Percentiles rank a stretch among this genome's conserved stretches.
phyloP scores from a whole-genome alignment of 1,140 invertebrate species.

The Drosophila lacertosa region DNA sequence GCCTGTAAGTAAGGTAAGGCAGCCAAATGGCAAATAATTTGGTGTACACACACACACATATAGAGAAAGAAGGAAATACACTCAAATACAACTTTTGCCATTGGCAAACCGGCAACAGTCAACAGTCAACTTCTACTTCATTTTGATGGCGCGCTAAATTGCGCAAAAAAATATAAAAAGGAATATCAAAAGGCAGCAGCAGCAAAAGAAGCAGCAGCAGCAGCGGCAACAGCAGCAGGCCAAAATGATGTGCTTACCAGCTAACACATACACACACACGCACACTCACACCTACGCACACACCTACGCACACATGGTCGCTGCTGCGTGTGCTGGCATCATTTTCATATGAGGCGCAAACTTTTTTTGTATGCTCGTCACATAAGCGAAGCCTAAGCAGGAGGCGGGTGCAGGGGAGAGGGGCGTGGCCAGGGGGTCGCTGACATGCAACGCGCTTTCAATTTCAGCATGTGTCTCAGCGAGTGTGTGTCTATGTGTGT shows the following conservation, averaged over 20 bases:
- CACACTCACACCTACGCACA: not conserved
- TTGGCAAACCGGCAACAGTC: slow-evolving; percentile 48
- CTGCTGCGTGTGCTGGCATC: slow-evolving; percentile 65
- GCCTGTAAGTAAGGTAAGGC: slow-evolving; percentile 23
- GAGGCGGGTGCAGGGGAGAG: slow-evolving; percentile 13
- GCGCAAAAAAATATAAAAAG: slow-evolving; percentile 61
- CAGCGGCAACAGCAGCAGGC: slow-evolving; percentile 38
- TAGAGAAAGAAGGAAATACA: too few relatives aligned
- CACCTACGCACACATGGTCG: not conserved
- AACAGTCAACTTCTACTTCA: slow-evolving; percentile 70
- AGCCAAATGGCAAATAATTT: slow-evolving; percentile 59
- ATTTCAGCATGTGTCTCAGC: slow-evolving; percentile 54
- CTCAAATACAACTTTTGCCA: slow-evolving; percentile 29
- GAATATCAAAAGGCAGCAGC: slow-evolving; percentile 63
- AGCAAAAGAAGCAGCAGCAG: slow-evolving; percentile 32
- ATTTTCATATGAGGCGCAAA: slow-evolving; percentile 67
- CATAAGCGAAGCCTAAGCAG: slow-evolving; percentile 51
- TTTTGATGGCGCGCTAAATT: slow-evolving; percentile 71
- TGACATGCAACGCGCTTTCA: slow-evolving; percentile 79
- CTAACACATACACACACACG: slow-evolving; percentile 27
- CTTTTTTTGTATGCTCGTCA: slow-evolving; percentile 61
- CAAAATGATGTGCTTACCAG: slow-evolving; percentile 57
- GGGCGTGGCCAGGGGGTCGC: slow-evolving; percentile 51
- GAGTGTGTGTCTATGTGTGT: slow-evolving; percentile 3
- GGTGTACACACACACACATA: slow-evolving; percentile 27